Conservation (phyloP, 2,113 vertebrate genomes). For the Labeo catla region DNA sequence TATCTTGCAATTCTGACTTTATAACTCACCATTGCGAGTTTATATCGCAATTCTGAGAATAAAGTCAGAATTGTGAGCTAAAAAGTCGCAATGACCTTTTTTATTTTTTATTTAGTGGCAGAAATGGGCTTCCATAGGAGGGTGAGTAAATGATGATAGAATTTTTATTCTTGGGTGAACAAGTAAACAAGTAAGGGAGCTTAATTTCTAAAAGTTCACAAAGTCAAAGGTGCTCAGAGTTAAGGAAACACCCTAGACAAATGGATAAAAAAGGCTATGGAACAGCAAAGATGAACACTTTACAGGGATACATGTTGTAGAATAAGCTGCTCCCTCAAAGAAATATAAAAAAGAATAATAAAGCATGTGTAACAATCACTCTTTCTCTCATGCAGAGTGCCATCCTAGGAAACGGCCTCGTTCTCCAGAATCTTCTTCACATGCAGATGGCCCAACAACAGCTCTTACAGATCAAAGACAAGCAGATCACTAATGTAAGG, state of each 20-base stretch:
- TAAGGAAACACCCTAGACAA: not conserved
- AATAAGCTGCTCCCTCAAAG: not conserved
- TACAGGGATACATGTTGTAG: not conserved
- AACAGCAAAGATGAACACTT: not conserved
- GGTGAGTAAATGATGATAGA: not conserved
- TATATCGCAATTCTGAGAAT: no score
- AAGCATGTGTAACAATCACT: not conserved
- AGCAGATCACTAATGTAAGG: constrained; percentile 87
- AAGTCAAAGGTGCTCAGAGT: not conserved
- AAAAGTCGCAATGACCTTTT: no score
- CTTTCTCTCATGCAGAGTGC: constrained; percentile 76
- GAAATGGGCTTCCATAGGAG: not conserved
- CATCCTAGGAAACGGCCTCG: constrained; percentile 79
- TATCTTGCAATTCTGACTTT: no score
- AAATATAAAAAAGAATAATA: not conserved
- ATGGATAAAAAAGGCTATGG: not conserved
- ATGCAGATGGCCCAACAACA: constrained; percentile 88
- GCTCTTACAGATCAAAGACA: constrained; percentile 87
- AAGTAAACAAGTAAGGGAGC: not conserved
- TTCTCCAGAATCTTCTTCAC: constrained; percentile 89
- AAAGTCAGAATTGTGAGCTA: no score
- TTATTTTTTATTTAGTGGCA: no score
- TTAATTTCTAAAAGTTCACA: not conserved
- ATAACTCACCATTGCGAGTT: no score
- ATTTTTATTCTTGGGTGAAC: not conserved